These are phyloP conservation scores for Equus przewalskii DNA, from an alignment of 2,113 vertebrate genomes.

Conservation along the genomic window DNA sequence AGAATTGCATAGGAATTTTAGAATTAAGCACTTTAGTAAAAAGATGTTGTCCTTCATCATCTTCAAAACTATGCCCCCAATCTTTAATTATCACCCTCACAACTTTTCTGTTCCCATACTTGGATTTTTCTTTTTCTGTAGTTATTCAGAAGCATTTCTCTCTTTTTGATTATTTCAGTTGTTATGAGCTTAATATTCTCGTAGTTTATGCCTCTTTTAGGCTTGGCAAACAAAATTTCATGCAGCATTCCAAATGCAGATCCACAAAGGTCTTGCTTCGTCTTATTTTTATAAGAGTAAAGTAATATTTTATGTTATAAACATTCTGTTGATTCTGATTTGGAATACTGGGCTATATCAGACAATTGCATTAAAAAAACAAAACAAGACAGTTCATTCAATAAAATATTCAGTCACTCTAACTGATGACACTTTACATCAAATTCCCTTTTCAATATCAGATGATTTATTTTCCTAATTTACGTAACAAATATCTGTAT, in stretches of 20 bases:
- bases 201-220: background rate
- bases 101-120: background rate
- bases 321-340: background rate
- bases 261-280: background rate
- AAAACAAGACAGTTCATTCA: background rate
- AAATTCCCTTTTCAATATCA: background rate
- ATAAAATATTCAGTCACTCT: background rate
- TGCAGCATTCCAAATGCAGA: background rate
- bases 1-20: background rate
- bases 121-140: background rate
- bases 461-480: constrained; percentile 36
- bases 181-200: background rate
- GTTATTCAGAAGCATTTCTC: background rate
- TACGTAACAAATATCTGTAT: background rate
- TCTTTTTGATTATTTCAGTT: constrained; percentile 1
- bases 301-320: constrained; percentile 16
- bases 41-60: background rate
- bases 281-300: background rate
- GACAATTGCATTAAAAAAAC: background rate
- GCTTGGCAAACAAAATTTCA: background rate
- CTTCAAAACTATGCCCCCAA: background rate
- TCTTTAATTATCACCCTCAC: background rate
- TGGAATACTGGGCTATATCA: background rate
- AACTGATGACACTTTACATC: background rate
- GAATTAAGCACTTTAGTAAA: background rate